These are phyloP conservation scores for Idaea straminata DNA, from an alignment of 2,888 invertebrate species.

Conservation along the genomic window DNA sequence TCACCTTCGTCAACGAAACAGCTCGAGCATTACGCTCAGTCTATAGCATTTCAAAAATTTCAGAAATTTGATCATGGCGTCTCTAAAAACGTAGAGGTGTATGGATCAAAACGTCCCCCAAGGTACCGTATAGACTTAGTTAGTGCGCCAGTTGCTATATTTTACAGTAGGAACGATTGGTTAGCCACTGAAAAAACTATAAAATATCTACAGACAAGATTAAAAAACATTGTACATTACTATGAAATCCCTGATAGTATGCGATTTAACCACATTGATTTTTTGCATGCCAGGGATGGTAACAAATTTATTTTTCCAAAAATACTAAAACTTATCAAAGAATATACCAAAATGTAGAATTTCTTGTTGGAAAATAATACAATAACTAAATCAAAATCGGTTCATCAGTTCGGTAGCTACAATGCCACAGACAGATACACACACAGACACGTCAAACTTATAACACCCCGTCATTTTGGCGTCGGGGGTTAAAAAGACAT, in stretches of 20 bases:
- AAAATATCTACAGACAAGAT: slow-evolving; percentile 14
- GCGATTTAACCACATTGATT: slow-evolving; percentile 40
- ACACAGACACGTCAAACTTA: too few relatives aligned
- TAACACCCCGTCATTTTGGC: too few relatives aligned
- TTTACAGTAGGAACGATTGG: slow-evolving; percentile 36
- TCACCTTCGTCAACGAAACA: slow-evolving; percentile 67
- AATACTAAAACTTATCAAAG: slow-evolving; percentile 10
- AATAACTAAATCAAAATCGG: too few relatives aligned
- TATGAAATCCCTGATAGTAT: slow-evolving; percentile 27
- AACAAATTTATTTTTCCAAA: slow-evolving; percentile 19
- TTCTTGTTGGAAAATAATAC: neutral
- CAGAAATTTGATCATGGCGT: slow-evolving; percentile 31
- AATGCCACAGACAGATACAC: too few relatives aligned
- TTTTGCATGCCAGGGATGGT: slow-evolving; percentile 31
- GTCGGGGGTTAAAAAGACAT: too few relatives aligned
- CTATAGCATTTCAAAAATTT: slow-evolving; percentile 28
- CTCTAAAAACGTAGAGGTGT: slow-evolving; percentile 20
- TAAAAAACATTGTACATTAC: slow-evolving; percentile 32
- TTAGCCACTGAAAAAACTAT: slow-evolving; percentile 21
- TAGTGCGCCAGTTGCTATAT: slow-evolving; percentile 31
- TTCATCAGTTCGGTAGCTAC: too few relatives aligned
- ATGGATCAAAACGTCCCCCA: slow-evolving; percentile 26
- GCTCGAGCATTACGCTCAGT: slow-evolving; percentile 43
- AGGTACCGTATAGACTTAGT: slow-evolving; percentile 32
- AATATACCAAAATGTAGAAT: neutral